These are phyloP conservation scores for Mythimna albipuncta DNA, from an alignment of 2,888 invertebrate genomes.

Conservation along the genomic window DNA sequence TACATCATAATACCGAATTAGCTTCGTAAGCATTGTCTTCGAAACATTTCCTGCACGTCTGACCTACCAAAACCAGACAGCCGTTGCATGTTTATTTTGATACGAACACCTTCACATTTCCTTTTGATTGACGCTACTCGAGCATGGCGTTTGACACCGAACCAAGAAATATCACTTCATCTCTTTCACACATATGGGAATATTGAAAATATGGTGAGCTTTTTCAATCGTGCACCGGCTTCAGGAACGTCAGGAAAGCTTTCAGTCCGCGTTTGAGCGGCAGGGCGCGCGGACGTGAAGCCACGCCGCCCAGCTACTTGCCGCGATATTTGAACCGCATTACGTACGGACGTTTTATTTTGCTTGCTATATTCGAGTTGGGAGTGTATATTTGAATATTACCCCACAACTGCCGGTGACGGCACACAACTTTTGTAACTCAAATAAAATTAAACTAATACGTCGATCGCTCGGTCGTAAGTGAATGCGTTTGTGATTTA, in stretches of 20 bases:
- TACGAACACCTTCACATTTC: slow-evolving; percentile 83
- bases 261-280: slow-evolving; percentile 88
- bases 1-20: slow-evolving; percentile 47
- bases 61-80: slow-evolving; percentile 73
- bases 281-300: slow-evolving; percentile 79
- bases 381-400: slow-evolving; percentile 57
- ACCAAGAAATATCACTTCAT: slow-evolving; percentile 64
- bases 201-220: slow-evolving; percentile 75
- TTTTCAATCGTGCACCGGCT: slow-evolving; percentile 74
- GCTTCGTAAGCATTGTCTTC: slow-evolving; percentile 48
- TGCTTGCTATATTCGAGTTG: slow-evolving; percentile 65
- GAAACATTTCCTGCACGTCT: slow-evolving; percentile 54
- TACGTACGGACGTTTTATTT: slow-evolving; percentile 72
- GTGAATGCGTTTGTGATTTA: slow-evolving; percentile 77
- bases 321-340: slow-evolving; percentile 73
- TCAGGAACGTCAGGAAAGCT: slow-evolving; percentile 76
- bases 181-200: slow-evolving; percentile 73
- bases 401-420: slow-evolving; percentile 43
- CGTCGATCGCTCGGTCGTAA: slow-evolving; percentile 64
- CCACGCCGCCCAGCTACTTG: slow-evolving; percentile 71
- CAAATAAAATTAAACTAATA: slow-evolving; percentile 46
- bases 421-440: slow-evolving; percentile 52
- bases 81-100: slow-evolving; percentile 86
- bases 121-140: slow-evolving; percentile 76
- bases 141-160: slow-evolving; percentile 67